Percentiles rank a stretch among this genome's conserved stretches.
Conservation (phyloP, 1,140 invertebrate genomes). For the Papilio dardanus region DNA sequence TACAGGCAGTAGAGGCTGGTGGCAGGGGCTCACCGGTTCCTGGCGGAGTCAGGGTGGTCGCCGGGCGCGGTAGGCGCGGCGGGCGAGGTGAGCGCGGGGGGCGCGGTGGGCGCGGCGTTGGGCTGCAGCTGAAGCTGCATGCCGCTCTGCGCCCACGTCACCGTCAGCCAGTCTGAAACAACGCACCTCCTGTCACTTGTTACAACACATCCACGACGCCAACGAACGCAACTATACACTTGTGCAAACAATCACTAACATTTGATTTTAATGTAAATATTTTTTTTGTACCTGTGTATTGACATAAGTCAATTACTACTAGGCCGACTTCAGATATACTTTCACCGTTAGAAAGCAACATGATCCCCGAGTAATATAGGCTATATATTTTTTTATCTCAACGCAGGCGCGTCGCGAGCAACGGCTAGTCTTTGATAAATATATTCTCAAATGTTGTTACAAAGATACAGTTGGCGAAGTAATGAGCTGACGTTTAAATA, state of each 20-base stretch:
- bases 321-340: too few relatives aligned
- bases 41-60: constrained; percentile 61
- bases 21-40: constrained; percentile 58
- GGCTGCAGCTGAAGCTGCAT: constrained; percentile 73
- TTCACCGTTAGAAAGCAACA: too few relatives aligned
- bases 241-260: not conserved
- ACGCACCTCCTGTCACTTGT: not conserved
- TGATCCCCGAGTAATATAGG: too few relatives aligned
- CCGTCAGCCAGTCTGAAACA: constrained; percentile 74
- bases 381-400: too few relatives aligned
- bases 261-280: not conserved
- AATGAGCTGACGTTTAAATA: not conserved
- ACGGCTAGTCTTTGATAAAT: not conserved
- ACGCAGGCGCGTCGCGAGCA: too few relatives aligned
- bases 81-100: too few relatives aligned
- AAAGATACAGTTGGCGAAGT: not conserved
- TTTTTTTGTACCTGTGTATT: too few relatives aligned
- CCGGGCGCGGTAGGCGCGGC: constrained; percentile 47
- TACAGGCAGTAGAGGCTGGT: too few relatives aligned
- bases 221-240: too few relatives aligned
- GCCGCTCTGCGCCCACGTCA: constrained; percentile 76
- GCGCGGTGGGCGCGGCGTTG: too few relatives aligned
- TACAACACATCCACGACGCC: not conserved
- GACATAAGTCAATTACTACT: too few relatives aligned
- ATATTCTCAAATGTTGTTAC: not conserved